Base-by-base conservation (phyloP, 1,140 invertebrate species). In the Grapholita molesta region DNA sequence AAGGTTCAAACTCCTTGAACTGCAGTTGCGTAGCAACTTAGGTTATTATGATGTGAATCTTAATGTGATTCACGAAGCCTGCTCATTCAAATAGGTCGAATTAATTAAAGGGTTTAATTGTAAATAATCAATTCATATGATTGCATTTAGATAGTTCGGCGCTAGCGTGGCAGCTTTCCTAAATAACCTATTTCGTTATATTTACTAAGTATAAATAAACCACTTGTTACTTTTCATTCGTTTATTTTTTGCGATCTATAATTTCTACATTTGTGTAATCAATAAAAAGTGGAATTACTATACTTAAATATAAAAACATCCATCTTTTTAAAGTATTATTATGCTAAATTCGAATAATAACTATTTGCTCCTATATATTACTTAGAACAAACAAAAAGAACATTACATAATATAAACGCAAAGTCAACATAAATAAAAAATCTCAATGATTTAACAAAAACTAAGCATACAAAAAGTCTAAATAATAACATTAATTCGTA, bases 201-300 rank as follows among this genome's bases (percentile, higher is more conserved):
- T 68, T 64, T 32, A 3, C 30, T 67, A 30, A 25, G 57, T 42
- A 9, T 24, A 55, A 52, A 48, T 64, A 64, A 32, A 48, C 18
- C 33, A 61, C n/a, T 21, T 15, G 12, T 33, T 64, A 42, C 53
- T 23, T 74, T 76, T 67, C 21, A 69, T 32, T 66, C 12, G n/a
- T 55, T 77, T 28, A 70, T 73, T 81, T 80, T 84, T 82, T 85
- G 68, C 52, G 73, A 75, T 69, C 72, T 82, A 77, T 83, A 74
- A 73, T 70, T 71, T 74, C 75, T 78, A 82, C 38, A 38, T 76
- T 75, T 77, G 74, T 80, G 80, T 79, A 72, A 77, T 74, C 77
- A 70, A 53, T 84, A 83, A 85, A 86, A 83, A 72, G 57, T 70
- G 72, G 66, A 71, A 71, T 72, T 68, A 69, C 76, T 82, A 83